Evolutionary conservation across 2,113 vertebrate species (phyloP).

Genomic region (Microtus montanus): DNA sequence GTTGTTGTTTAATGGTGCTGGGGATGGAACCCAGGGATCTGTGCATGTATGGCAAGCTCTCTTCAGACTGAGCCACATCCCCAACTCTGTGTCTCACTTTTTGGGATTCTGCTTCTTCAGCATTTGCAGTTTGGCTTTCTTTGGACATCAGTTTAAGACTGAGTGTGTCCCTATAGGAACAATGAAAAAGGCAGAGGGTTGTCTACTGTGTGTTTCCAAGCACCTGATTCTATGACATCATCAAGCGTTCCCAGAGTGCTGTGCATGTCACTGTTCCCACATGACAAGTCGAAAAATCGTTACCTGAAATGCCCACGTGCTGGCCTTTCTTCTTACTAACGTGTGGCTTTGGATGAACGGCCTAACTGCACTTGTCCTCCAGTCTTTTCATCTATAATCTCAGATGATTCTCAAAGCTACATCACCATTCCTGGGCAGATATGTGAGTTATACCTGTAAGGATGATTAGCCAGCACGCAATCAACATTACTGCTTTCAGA

Average conservation of each 20-base stretch:
- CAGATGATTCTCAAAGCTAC: neutral
- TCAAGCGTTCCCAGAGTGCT: neutral
- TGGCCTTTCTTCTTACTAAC: neutral
- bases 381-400: neutral
- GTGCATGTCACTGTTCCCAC: neutral
- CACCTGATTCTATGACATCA: neutral
- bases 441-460: neutral
- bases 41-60: neutral
- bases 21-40: neutral
- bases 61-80: neutral
- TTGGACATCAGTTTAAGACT: neutral
- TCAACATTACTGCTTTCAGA: neutral
- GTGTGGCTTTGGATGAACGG: neutral
- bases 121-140: no score
- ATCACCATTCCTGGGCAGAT: neutral
- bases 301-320: accelerated
- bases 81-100: neutral
- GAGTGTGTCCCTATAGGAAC: neutral
- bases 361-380: neutral
- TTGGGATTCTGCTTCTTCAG: neutral
- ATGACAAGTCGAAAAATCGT: neutral
- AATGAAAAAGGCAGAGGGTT: neutral
- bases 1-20: neutral
- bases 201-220: neutral
- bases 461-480: no score